These are phyloP conservation scores for Intellagama lesueurii DNA, from an alignment of 2,797 vertebrate genomes.

Conservation along the genomic window DNA sequence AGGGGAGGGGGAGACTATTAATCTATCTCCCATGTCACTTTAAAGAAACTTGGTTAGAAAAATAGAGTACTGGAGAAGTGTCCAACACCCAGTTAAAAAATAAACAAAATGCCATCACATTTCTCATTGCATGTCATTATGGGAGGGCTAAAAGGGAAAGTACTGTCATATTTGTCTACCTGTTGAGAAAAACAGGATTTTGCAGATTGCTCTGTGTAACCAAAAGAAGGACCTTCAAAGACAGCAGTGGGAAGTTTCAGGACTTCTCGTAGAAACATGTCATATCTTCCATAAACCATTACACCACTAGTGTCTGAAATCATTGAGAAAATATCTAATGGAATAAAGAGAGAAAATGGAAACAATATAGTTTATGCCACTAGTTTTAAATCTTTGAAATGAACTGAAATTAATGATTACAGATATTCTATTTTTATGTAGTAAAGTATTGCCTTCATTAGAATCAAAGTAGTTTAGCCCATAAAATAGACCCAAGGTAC, in stretches of 20 bases:
- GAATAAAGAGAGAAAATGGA: constrained; percentile 30
- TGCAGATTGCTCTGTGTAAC: constrained; percentile 94
- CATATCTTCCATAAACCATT: constrained; percentile 92
- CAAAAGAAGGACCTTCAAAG: constrained; percentile 97
- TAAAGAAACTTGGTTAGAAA: background rate
- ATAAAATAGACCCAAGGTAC: constrained; percentile 55
- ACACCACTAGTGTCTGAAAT: constrained; percentile 93
- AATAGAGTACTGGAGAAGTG: background rate
- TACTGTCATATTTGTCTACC: constrained; percentile 73
- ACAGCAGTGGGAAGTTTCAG: constrained; percentile 95
- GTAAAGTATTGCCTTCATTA: background rate
- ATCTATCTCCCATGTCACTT: background rate
- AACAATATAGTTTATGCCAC: constrained; percentile 36
- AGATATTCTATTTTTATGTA: background rate
- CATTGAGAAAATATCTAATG: constrained; percentile 96
- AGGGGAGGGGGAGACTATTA: background rate
- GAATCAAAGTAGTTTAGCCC: constrained; percentile 42
- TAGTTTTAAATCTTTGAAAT: constrained; percentile 16
- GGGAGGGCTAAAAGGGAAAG: background rate
- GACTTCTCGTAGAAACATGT: constrained; percentile 93
- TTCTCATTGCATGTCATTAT: background rate
- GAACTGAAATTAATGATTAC: background rate
- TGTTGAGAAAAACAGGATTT: constrained; percentile 93
- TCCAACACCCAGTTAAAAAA: background rate
- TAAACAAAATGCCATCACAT: background rate